phyloP scores from a whole-genome alignment of 2,113 vertebrate genomes.

The Glareola pratincola region DNA sequence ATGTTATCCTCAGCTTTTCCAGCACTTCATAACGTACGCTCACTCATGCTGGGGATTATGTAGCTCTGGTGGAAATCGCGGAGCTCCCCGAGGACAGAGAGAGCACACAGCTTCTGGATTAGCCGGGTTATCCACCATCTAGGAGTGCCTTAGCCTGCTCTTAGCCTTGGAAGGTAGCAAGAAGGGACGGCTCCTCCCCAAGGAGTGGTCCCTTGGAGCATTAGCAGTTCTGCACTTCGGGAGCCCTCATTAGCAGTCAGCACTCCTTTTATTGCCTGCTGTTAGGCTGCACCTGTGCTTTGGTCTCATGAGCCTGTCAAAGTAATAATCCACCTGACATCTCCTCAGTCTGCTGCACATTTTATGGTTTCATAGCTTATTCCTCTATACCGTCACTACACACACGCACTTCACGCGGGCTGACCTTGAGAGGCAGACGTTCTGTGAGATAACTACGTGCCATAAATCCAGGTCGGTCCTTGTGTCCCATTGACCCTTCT shows the following conservation, averaged over 20 bases:
- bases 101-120: neutral
- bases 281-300: neutral
- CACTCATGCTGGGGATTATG: neutral
- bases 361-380: constrained; percentile 12
- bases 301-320: constrained; percentile 4
- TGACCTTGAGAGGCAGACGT: constrained; percentile 36
- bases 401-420: neutral
- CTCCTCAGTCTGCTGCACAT: neutral
- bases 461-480: constrained; percentile 15
- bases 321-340: constrained; percentile 34
- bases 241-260: neutral
- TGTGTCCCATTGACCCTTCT: neutral
- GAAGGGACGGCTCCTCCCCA: neutral
- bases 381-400: neutral
- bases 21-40: neutral
- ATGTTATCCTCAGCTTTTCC: neutral
- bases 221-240: neutral
- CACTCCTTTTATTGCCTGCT: neutral
- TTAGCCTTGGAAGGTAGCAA: neutral
- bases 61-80: neutral
- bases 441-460: neutral
- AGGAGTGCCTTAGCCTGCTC: neutral
- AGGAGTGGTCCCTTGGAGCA: neutral
- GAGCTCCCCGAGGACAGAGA: neutral
- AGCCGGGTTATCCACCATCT: neutral